phyloP scores from a whole-genome alignment of 2,888 invertebrate genomes.

The Acanthosoma haemorrhoidale region DNA sequence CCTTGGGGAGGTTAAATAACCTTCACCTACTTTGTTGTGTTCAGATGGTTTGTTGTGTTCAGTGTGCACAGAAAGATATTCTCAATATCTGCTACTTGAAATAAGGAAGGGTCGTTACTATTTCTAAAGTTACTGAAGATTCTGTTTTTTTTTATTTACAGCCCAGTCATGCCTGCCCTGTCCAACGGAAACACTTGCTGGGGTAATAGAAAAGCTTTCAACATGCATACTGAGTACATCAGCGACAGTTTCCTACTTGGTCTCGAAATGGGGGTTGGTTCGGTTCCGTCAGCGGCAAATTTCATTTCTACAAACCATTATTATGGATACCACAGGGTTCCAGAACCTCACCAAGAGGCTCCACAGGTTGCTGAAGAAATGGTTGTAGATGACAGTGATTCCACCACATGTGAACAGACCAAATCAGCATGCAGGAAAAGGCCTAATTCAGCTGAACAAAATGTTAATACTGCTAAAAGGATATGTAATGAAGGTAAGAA shows the following conservation, averaged over 20 bases:
- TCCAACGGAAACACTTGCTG: constrained; percentile 25
- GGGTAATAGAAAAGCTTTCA: constrained; percentile 22
- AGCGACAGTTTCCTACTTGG: not conserved
- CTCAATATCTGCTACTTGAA: not conserved
- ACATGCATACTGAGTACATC: not conserved
- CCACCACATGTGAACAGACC: not conserved
- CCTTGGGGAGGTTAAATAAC: not conserved
- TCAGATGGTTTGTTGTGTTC: not conserved
- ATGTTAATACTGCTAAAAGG: not conserved
- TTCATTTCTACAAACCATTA: not conserved
- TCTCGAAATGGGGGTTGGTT: not conserved
- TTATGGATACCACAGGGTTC: constrained; percentile 9
- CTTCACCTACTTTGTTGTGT: not conserved
- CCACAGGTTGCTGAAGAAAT: not conserved
- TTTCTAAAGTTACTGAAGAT: not conserved
- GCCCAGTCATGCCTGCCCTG: constrained; percentile 14
- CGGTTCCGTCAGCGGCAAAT: not conserved
- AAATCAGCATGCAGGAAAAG: constrained; percentile 1
- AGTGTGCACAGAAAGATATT: no score
- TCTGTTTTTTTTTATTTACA: not conserved
- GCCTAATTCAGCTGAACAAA: not conserved
- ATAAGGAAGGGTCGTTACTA: not conserved
- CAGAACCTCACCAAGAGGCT: not conserved
- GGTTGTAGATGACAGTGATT: not conserved
- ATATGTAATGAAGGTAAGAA: constrained; percentile 7